Evolutionary conservation across 2,797 vertebrate species (phyloP).

Genomic region (Meda fulgida): DNA sequence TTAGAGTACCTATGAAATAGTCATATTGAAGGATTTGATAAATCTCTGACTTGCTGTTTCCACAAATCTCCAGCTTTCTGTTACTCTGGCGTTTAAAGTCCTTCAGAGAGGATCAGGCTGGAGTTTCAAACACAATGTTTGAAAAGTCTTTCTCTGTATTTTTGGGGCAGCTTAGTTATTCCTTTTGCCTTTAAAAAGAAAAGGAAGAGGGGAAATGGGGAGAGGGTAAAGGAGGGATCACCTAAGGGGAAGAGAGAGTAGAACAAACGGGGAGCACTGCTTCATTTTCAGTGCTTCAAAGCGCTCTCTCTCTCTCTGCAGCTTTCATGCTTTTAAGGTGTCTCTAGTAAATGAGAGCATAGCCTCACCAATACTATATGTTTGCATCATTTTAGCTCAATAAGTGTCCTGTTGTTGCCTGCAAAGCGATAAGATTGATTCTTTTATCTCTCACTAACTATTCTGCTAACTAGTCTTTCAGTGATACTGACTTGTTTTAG

Average conservation of each 20-base stretch:
- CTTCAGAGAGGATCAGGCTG: slow-evolving; percentile 19
- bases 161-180: slow-evolving; percentile 43
- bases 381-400: slow-evolving; percentile 32
- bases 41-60: slow-evolving; percentile 13
- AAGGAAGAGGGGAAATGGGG: slow-evolving; percentile 55
- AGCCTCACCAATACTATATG: slow-evolving; percentile 12
- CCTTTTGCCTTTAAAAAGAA: slow-evolving; percentile 60
- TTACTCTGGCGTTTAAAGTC: slow-evolving; percentile 19
- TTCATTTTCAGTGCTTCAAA: slow-evolving; percentile 62
- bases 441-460: slow-evolving; percentile 18
- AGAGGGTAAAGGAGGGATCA: slow-evolving; percentile 58
- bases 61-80: slow-evolving; percentile 22
- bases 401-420: slow-evolving; percentile 20
- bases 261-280: slow-evolving; percentile 48
- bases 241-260: slow-evolving; percentile 56
- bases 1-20: not conserved
- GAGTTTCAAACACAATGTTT: slow-evolving; percentile 38
- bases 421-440: slow-evolving; percentile 6
- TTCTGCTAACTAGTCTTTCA: not conserved
- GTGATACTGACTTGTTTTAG: slow-evolving; percentile 2
- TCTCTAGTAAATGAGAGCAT: slow-evolving; percentile 23
- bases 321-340: slow-evolving; percentile 28
- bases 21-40: slow-evolving; percentile 15
- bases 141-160: slow-evolving; percentile 32
- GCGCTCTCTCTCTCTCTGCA: slow-evolving; percentile 22